Conservation (phyloP, 2,113 vertebrate genomes). For the Phaethon lepturus region DNA sequence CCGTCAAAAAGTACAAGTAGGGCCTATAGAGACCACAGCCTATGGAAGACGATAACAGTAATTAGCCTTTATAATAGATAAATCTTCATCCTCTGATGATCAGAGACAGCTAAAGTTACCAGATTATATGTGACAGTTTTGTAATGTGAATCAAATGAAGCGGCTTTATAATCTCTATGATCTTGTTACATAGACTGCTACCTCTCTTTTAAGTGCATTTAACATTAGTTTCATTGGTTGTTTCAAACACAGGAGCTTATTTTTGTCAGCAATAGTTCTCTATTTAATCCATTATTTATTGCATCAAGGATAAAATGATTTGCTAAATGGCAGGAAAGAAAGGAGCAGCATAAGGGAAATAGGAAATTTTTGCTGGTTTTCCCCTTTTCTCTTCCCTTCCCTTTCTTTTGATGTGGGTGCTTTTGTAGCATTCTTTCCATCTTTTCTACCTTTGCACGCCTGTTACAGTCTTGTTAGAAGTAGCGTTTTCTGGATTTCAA, state of each 20-base stretch:
- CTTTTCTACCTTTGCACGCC: not conserved
- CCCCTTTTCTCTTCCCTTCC: not conserved
- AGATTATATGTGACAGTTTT: constrained; percentile 48
- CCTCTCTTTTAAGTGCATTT: constrained; percentile 32
- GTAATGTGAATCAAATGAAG: constrained; percentile 52
- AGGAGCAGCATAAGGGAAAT: not conserved
- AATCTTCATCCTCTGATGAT: constrained; percentile 68
- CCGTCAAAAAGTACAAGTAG: constrained; percentile 36
- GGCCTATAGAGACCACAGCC: constrained; percentile 39
- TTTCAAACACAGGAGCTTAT: not conserved
- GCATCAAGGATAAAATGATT: not conserved
- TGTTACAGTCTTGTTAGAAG: not conserved
- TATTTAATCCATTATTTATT: not conserved
- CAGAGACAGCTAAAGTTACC: constrained; percentile 66
- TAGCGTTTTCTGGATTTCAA: not conserved
- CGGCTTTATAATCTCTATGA: constrained; percentile 22
- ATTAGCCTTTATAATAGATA: constrained; percentile 65
- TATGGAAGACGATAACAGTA: constrained; percentile 36
- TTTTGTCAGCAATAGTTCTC: not conserved
- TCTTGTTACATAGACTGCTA: constrained; percentile 2
- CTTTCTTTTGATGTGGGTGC: not conserved
- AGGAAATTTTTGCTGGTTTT: not conserved
- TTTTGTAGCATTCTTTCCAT: not conserved
- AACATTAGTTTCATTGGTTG: not conserved
- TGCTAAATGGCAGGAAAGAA: not conserved